Conservation (phyloP, 2,797 vertebrate genomes). For the Denticeps clupeoides region DNA sequence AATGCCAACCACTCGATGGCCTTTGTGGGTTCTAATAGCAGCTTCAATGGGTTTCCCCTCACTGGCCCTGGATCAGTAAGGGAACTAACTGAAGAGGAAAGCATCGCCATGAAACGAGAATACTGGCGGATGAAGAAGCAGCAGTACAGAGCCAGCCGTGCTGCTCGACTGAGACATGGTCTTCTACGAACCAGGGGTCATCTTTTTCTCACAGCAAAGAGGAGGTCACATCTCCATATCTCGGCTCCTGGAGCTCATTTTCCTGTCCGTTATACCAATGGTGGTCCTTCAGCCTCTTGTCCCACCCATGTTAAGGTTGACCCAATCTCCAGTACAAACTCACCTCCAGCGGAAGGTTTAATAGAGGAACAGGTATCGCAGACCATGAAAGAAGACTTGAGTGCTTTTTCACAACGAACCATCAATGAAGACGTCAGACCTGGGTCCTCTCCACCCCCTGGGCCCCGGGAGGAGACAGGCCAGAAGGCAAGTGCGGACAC, state of each 20-base stretch:
- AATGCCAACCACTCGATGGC: too few species aligned
- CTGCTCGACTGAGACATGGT: slow-evolving; percentile 36
- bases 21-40: too few species aligned
- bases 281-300: slow-evolving; percentile 5
- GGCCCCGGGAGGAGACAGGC: slow-evolving; percentile 39
- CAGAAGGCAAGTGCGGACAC: slow-evolving; percentile 37
- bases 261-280: not conserved
- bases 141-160: slow-evolving; percentile 54
- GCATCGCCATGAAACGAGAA: slow-evolving; percentile 50
- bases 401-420: slow-evolving; percentile 33
- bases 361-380: slow-evolving; percentile 43
- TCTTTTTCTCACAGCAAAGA: slow-evolving; percentile 20
- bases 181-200: slow-evolving; percentile 32
- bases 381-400: slow-evolving; percentile 34
- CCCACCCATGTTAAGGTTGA: slow-evolving; percentile 7
- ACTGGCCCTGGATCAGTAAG: too few species aligned
- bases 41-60: too few species aligned
- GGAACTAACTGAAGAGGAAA: slow-evolving; percentile 41
- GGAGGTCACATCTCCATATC: slow-evolving; percentile 39
- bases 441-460: slow-evolving; percentile 23
- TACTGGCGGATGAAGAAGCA: slow-evolving; percentile 62
- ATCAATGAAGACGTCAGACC: slow-evolving; percentile 43
- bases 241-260: not conserved
- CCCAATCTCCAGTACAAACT: not conserved
- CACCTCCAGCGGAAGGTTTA: slow-evolving; percentile 22